These are phyloP conservation scores for Bucorvus abyssinicus DNA, from an alignment of 2,797 vertebrate species.

Conservation along the genomic window DNA sequence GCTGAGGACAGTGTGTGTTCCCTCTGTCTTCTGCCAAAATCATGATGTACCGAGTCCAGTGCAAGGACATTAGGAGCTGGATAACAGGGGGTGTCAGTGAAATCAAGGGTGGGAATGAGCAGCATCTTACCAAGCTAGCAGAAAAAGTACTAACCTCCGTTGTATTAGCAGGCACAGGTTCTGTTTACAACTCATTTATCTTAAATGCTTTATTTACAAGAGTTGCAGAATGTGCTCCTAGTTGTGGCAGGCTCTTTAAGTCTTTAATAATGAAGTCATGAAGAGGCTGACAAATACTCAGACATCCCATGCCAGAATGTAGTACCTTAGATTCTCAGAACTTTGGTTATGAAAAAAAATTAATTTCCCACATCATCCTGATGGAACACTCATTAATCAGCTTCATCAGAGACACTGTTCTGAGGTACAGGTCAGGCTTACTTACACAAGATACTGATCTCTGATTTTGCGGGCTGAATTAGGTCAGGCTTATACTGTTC, in stretches of 20 bases:
- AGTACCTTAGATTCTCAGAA: not conserved
- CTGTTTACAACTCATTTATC: not conserved
- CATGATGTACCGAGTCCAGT: not conserved
- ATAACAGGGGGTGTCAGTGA: not conserved
- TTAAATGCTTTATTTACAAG: not conserved
- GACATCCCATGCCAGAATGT: not conserved
- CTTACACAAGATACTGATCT: slow-evolving; percentile 96
- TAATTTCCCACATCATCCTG: not conserved
- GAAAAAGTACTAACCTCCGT: not conserved
- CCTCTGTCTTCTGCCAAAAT: not conserved
- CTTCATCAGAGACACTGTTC: slow-evolving; percentile 10
- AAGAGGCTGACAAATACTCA: slow-evolving; percentile 1
- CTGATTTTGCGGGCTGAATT: slow-evolving; percentile 93
- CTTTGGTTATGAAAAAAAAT: slow-evolving; percentile 26
- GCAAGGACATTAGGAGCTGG: not conserved
- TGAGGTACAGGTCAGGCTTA: slow-evolving; percentile 20
- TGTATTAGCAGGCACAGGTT: not conserved
- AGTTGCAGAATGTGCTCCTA: not conserved
- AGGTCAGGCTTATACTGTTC: slow-evolving; percentile 98
- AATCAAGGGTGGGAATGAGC: not conserved
- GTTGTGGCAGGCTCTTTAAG: not conserved
- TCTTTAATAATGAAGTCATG: not conserved
- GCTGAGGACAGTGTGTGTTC: not conserved
- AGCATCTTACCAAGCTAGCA: not conserved
- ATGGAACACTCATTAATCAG: not conserved